Evolutionary conservation across 2,113 vertebrate species (phyloP).

Genomic region (Siniperca knerii): DNA sequence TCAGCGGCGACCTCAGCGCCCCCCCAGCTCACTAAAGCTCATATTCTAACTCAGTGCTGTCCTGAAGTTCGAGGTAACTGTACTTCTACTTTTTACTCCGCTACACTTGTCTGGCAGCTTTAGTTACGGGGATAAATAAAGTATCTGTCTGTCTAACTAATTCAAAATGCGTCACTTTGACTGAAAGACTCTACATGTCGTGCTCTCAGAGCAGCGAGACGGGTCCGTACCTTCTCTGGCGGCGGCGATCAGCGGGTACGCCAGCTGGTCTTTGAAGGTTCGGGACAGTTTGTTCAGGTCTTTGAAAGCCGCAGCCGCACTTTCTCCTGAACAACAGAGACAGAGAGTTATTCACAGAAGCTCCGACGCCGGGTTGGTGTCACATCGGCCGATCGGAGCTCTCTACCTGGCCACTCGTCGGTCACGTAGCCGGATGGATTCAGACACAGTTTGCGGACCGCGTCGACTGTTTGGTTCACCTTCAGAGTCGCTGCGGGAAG

Average conservation of each 20-base stretch:
- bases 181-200: too few species aligned
- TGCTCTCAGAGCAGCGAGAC: too few species aligned
- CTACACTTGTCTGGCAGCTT: too few species aligned
- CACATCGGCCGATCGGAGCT: not conserved
- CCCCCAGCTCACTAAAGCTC: too few species aligned
- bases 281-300: constrained; percentile 92
- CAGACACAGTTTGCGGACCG: constrained; percentile 88
- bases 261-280: constrained; percentile 94
- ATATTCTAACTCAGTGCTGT: too few species aligned
- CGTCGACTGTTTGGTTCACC: constrained; percentile 81
- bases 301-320: constrained; percentile 86
- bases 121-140: too few species aligned
- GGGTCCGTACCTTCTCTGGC: constrained; percentile 90
- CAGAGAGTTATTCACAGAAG: rapidly evolving
- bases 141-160: too few species aligned
- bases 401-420: constrained; percentile 84
- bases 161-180: too few species aligned
- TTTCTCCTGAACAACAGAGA: constrained; percentile 77
- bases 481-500: constrained; percentile 87
- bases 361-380: constrained; percentile 22
- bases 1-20: not conserved
- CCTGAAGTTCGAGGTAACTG: too few species aligned
- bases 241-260: constrained; percentile 92
- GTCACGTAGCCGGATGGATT: constrained; percentile 86
- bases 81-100: too few species aligned